phyloP scores from a whole-genome alignment of 1,140 invertebrate species.

The Papilio glaucus region DNA sequence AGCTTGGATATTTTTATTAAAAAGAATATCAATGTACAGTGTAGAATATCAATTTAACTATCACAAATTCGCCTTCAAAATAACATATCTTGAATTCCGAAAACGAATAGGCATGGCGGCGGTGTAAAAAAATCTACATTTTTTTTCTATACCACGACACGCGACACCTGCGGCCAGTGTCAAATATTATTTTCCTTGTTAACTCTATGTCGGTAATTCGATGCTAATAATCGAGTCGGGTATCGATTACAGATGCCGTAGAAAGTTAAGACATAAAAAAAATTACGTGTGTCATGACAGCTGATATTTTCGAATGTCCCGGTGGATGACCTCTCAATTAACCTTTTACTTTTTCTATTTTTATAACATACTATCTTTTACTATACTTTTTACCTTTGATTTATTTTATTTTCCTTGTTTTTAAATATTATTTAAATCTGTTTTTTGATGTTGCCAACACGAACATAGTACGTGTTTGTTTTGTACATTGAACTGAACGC shows the following conservation, averaged over 20 bases:
- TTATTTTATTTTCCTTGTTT: too few species aligned
- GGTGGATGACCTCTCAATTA: conserved; percentile 18
- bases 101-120: conserved; percentile 2
- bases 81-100: neutral
- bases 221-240: conserved; percentile 69
- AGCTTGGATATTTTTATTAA: too few species aligned
- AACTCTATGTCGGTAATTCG: conserved; percentile 62
- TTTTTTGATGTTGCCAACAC: too few species aligned
- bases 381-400: neutral
- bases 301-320: conserved; percentile 47
- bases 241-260: conserved; percentile 77
- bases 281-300: conserved; percentile 54
- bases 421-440: too few species aligned
- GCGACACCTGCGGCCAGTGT: conserved; percentile 66
- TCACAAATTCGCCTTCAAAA: neutral
- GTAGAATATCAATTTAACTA: too few species aligned
- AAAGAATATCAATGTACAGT: too few species aligned
- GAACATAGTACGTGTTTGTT: too few species aligned
- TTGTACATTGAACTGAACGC: too few species aligned
- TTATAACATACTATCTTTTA: neutral
- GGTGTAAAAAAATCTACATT: conserved; percentile 36
- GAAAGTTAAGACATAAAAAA: conserved; percentile 59
- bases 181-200: conserved; percentile 76
- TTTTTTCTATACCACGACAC: conserved; percentile 66
- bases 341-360: conserved; percentile 6